Conservation (phyloP, 2,113 vertebrate genomes). For the Rhabdornis inornatus region DNA sequence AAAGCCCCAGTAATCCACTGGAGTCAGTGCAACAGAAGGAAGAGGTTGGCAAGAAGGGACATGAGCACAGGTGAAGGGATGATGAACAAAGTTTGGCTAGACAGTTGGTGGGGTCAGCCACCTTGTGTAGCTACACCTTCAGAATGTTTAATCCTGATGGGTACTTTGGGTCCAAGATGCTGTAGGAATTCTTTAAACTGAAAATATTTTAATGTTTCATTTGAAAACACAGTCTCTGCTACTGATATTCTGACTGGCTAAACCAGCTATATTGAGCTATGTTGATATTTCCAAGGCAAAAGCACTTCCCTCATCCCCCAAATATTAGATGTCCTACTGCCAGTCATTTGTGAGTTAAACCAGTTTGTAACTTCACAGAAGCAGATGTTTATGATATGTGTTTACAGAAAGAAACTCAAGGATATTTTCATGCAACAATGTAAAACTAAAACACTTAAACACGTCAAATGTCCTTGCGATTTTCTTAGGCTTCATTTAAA, state of each 20-base stretch:
- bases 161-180: neutral
- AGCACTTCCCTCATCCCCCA: accelerated
- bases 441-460: neutral
- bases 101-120: neutral
- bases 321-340: neutral
- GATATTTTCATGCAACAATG: neutral
- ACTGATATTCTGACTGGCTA: neutral
- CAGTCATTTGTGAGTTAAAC: neutral
- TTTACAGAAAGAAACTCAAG: neutral
- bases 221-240: neutral
- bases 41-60: neutral
- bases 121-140: neutral
- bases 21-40: neutral
- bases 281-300: neutral
- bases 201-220: neutral
- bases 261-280: neutral
- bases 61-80: accelerated
- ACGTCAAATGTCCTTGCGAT: neutral
- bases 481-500: constrained; percentile 29
- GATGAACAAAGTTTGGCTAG: neutral
- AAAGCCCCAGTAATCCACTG: neutral
- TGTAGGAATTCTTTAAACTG: neutral
- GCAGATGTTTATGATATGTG: neutral
- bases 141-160: neutral
- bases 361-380: neutral